Base-by-base conservation (phyloP, 2,797 vertebrate genomes). In the Gouania willdenowi region DNA sequence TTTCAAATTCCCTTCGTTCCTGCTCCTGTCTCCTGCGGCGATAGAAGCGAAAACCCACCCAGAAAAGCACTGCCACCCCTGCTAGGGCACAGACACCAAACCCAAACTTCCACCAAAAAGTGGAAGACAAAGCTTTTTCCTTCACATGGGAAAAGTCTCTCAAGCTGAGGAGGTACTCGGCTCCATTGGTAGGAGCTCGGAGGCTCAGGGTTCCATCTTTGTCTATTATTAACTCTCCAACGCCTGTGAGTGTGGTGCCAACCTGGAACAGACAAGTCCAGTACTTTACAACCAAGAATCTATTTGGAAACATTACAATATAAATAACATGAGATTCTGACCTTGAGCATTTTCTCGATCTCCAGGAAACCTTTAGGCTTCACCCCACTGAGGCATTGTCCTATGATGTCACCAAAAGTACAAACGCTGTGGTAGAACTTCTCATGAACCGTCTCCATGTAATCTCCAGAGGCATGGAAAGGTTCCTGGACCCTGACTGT, bases 361-460 rank as follows among this genome's bases (percentile, higher is more conserved):
- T 95, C 92, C 62, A 95, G 73, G 45, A 92, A 87, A 22, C 93
- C 93, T 66, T 92, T 94, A 23, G 89, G 84, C 47, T 94, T 95
- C 74, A 94, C 91, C 6, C 93, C 93, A 0, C 87, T 91, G 45
- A 94, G 54, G 72, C 91, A 93, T 60, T 93, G 90, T 54, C 87
- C 81, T 5, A 94, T 58, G 15, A 93, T 66, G 68, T 93, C 91
- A 0, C 70, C 68, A 26, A 94, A 86, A 49, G 88, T 42, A 0
- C 85, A 87, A 5, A 58, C 78, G 0, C 86, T 86, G 68, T 90
- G 90, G 63, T 93, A 88, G 82, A 93, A 94, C 44, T 86, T 91
- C 71, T 95, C 91, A 0, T 92, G 84, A 31, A 89, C 87, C 0
- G 79, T 72, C 67, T 94, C 91, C 79, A 91, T 80, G 0, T 89